phyloP scores from a whole-genome alignment of 2,888 invertebrate genomes.

The Heliconius charithonia region DNA sequence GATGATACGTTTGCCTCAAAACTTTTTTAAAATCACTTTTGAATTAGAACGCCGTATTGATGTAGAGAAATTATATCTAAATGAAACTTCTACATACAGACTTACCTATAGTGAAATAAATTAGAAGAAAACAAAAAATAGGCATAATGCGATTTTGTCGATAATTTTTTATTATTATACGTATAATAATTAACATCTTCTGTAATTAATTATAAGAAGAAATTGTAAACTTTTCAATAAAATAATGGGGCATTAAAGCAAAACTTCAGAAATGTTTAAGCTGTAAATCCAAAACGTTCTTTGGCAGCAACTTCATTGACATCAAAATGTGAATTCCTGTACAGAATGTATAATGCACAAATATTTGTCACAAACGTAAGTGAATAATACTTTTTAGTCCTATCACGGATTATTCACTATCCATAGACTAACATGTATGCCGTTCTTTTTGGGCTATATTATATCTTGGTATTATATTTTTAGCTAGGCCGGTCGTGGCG shows the following conservation, averaged over 20 bases:
- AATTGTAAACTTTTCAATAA: not conserved
- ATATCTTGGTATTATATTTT: not conserved
- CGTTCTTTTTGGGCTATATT: not conserved
- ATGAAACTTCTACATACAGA: not conserved
- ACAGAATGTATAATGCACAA: constrained; percentile 7
- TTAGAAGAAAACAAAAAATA: not conserved
- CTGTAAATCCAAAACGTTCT: constrained; percentile 3
- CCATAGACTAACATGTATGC: too few relatives aligned
- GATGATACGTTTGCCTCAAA: constrained; percentile 47
- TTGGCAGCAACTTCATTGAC: constrained; percentile 19
- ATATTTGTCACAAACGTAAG: not conserved
- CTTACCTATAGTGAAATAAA: not conserved
- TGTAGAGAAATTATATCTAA: constrained; percentile 2
- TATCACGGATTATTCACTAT: not conserved
- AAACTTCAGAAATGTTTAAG: constrained; percentile 14
- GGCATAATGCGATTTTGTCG: not conserved
- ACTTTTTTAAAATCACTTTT: constrained; percentile 32
- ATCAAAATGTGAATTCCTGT: constrained; percentile 17
- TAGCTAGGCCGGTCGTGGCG: too few relatives aligned
- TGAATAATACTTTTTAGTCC: not conserved
- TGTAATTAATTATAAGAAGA: not conserved
- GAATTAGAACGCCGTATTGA: constrained; percentile 36
- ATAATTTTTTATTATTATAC: not conserved
- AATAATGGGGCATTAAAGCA: not conserved
- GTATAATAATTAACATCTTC: not conserved